Evolutionary conservation across 2,113 vertebrate species (phyloP).

Genomic region (Callorhinus ursinus): DNA sequence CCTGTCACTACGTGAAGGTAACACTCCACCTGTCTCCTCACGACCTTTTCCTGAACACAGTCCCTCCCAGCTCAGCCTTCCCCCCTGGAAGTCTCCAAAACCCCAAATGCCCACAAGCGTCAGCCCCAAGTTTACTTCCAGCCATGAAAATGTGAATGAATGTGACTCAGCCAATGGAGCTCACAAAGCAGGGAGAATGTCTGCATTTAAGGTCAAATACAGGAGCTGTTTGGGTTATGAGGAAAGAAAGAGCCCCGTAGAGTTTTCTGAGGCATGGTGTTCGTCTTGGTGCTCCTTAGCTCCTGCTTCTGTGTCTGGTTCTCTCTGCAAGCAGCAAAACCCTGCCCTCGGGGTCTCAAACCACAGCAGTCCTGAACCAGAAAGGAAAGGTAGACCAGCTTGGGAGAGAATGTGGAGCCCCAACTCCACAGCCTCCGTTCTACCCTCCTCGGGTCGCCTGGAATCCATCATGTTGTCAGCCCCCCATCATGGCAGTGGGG

Average conservation of each 20-base stretch:
- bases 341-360: background rate
- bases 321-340: background rate
- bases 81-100: no score
- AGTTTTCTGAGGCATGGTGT: background rate
- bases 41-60: background rate
- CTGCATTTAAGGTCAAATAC: background rate
- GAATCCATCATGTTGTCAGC: no score
- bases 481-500: no score
- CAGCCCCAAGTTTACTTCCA: background rate
- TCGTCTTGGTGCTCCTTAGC: accelerated
- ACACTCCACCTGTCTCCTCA: background rate
- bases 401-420: background rate
- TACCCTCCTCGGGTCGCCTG: background rate
- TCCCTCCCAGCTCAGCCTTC: no score
- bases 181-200: background rate
- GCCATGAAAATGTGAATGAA: background rate
- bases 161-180: background rate
- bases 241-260: background rate
- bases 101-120: background rate
- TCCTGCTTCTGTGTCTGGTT: background rate
- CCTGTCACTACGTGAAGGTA: accelerated
- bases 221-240: background rate
- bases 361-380: background rate
- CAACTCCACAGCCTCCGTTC: accelerated
- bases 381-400: background rate